Base-by-base conservation (phyloP, 2,113 vertebrate species). In the Corythornis madagascariensis region DNA sequence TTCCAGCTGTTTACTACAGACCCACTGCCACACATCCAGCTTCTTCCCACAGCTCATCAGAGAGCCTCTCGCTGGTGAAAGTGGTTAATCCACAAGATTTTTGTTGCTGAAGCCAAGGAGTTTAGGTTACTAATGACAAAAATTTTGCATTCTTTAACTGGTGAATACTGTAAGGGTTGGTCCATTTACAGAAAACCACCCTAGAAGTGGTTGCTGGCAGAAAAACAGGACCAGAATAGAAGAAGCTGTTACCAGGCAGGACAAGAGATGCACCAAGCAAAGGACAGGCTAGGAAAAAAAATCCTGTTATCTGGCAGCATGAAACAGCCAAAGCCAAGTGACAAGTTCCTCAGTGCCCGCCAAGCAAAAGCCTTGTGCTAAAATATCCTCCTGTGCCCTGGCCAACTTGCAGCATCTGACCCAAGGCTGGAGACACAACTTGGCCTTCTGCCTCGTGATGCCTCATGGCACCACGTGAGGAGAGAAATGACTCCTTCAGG, bases 241-340 rank as follows among this genome's bases (percentile, higher is more conserved):
- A 92, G 89, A 89, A 67, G 91, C 72, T 95, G 96, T 96, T 96
- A 95, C 96, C 76, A 96, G 87, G 94, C 95, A 96, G 92, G 89
- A 86, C 40, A 80, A 50, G 60, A 92, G 64, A 91, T 72, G 67
- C 79, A 94, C 28, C 11, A 83, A 88, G 70, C 82, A 94, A 85
- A 93, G 84, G 90, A 65, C 56, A 83, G 72, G 29, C 87, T 77
- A 50, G 65, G 56, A 38, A 78, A 88, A 91, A 94, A 95, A 88
- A 83, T 92, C 91, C 89, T 74, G 69, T 83, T 92, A 93, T 93
- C 89, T 92, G 82, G 94, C 91, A 94, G 86, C 47, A 79, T 1
- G 11, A 43, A 79, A 74, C 52, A 86, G 94, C 89, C 91, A 96
- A 91, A 93, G 76, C 53, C 53, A 88, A 96, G 94, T 3, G 18